These are phyloP conservation scores for Ennomos erosarius DNA, from an alignment of 2,888 invertebrate genomes.

Conservation along the genomic window DNA sequence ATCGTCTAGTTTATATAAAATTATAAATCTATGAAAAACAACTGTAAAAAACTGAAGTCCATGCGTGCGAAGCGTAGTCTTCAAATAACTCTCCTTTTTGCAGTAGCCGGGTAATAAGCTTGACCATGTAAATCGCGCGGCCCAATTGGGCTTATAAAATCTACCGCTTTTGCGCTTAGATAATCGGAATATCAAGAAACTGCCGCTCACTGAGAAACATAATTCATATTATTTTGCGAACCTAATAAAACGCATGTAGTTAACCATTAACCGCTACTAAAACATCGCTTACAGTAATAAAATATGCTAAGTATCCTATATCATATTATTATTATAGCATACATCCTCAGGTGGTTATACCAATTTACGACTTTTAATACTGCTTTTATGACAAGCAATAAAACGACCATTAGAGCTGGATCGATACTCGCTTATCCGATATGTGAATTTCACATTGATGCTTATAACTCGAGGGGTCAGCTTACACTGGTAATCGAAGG, in stretches of 20 bases:
- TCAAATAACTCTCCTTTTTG: too few species aligned
- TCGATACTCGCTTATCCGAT: conserved; percentile 42
- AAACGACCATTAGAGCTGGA: conserved; percentile 53
- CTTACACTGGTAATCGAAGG: conserved; percentile 1
- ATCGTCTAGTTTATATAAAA: too few species aligned
- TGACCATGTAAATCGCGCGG: too few species aligned
- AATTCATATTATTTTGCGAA: background rate
- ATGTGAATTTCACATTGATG: conserved; percentile 28
- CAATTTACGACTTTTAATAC: conserved; percentile 50
- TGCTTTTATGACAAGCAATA: conserved; percentile 56
- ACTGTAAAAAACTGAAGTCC: too few species aligned
- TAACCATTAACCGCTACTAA: conserved; percentile 21
- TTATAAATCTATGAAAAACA: too few species aligned
- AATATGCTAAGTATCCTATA: conserved; percentile 18
- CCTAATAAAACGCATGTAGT: conserved; percentile 14
- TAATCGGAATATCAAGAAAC: too few species aligned
- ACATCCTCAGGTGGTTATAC: conserved; percentile 44
- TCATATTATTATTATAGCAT: conserved; percentile 20
- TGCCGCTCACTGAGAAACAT: background rate
- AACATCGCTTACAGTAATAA: conserved; percentile 27
- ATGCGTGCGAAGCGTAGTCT: too few species aligned
- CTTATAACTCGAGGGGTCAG: background rate
- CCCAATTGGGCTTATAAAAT: too few species aligned
- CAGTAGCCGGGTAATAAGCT: too few species aligned
- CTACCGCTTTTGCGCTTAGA: too few species aligned